Conservation (phyloP, 2,797 vertebrate genomes). For the Clarias fuscus region DNA sequence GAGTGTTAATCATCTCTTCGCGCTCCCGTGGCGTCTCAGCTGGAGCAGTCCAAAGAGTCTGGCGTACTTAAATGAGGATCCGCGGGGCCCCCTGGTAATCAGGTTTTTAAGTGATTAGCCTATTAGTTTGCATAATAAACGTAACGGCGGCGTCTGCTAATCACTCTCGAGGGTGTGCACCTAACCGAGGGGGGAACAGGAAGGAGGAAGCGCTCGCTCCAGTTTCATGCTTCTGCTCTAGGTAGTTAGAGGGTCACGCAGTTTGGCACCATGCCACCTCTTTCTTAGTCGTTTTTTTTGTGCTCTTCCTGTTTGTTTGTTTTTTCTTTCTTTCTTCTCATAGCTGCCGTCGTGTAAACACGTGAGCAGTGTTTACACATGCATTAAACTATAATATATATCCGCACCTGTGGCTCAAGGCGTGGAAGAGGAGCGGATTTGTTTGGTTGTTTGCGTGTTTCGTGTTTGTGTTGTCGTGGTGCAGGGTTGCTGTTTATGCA, state of each 20-base stretch:
- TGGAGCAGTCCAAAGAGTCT: conserved; percentile 29
- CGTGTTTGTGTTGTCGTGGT: conserved; percentile 57
- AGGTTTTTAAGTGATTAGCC: conserved; percentile 81
- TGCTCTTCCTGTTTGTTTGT: background rate
- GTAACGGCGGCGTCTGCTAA: conserved; percentile 78
- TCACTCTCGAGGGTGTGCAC: conserved; percentile 67
- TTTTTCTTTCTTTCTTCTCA: background rate
- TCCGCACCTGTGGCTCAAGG: background rate
- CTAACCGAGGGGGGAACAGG: conserved; percentile 32
- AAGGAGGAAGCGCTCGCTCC: background rate
- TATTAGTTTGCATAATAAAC: conserved; percentile 73
- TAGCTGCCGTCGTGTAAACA: background rate
- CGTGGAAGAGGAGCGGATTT: background rate
- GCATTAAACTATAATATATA: background rate
- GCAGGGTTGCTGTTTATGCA: conserved; percentile 43
- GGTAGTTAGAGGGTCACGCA: background rate
- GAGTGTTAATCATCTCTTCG: conserved; percentile 43
- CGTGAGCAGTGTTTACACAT: background rate
- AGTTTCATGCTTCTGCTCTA: background rate
- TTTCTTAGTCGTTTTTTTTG: background rate
- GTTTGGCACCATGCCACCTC: background rate
- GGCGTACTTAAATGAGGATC: conserved; percentile 41
- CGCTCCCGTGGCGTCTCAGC: conserved; percentile 27
- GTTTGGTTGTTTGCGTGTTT: conserved; percentile 61
- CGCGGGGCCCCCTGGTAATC: conserved; percentile 75